Base-by-base conservation (phyloP, 2,113 vertebrate genomes). In the Junco hyemalis region DNA sequence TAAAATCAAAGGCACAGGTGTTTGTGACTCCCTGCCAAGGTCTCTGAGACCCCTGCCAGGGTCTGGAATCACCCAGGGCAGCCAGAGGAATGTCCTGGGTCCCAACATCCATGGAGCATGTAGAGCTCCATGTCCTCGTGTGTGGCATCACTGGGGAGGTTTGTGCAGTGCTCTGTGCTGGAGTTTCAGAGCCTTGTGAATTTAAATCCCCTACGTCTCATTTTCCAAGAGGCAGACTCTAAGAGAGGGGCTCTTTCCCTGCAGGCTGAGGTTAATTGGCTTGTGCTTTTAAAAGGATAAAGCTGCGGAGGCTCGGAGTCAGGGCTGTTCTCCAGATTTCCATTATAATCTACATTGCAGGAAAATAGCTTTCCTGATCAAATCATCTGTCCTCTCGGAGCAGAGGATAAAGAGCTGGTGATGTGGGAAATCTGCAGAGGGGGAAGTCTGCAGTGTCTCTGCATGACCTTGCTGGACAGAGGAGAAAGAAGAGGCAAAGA, bases 201-300 rank as follows among this genome's bases (percentile, higher is more conserved):
- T 95, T 92, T 82, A 88, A 95, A 95, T 94, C 95, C 90, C 92
- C 48, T 20, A 5, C 11, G 77, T 60, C 81, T 95, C 86, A 65
- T 96, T 94, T 96, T 96, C 81, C 76, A 68, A 88, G 83, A 11
- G 54, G 48, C 81, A 81, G 78, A 45, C 2, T 3, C 90, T 95
- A 57, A 92, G 69, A 83, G 90, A 72, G 92, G 88, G 73, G 69
- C 65, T 93, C 82, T 95, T 77, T 87, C 85, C 90, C 94, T 94
- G 93, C 92, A 95, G 95, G 74, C 96, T 89, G 95, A 71, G 94
- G 93, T 97, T 96, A 97, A 96, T 97, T 95, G 95, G 91, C 93
- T 96, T 96, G 95, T 95, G 94, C 95, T 96, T 96, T 95, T 95
- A 95, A 96, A 96, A 97, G 94, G 96, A 97, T 97, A 96, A 96